Base-by-base conservation (phyloP, 2,888 invertebrate genomes). In the Bellardia bayeri region DNA sequence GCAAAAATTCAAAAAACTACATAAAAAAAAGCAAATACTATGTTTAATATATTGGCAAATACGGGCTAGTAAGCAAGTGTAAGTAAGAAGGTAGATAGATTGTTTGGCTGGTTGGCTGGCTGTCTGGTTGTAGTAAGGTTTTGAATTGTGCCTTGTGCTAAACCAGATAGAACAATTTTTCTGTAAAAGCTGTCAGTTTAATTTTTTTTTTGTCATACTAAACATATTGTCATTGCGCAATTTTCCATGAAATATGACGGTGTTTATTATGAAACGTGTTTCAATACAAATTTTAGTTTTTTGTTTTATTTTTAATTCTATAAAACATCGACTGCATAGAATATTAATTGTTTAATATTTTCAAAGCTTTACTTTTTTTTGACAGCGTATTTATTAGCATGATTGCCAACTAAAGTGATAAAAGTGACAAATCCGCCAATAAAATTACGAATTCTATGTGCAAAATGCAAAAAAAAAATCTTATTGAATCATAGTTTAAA, bases 231-330 rank as follows among this genome's bases (percentile, higher is more conserved):
- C 86, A 76, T 80, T 87, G 83, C 58, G 80, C 86, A 86, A 83
- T 86, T 80, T 83, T 80, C 83, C 86, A 80, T 87, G 86, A 87
- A 87, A 87, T 80, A 87, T 87, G 75, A 66, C 58, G 79, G 64
- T 80, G 86, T 81, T 80, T 86, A 83, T 66, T 75, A 78, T 71
- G 51, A 74, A 83, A 83, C 80, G 76, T 76, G 64, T 79, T 74
- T 61, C 66, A 64, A 71, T 76, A 76, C 30, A 45, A 16, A 33
- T 4, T 56, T 40, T 45, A 30, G 49, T 54, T 45, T 40, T 78
- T 71, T 42, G 16, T 49, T 76, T 64, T 58, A 33, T 66, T 68
- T 75, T 33, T 63, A 40, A 74, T 85, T 81, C 75, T 30, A 86
- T 80, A 76, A 87, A 87, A 87, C 66, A 69, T 76, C 1, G 23